phyloP scores from a whole-genome alignment of 1,140 invertebrate genomes.

The Pseudachorutes palmiensis region DNA sequence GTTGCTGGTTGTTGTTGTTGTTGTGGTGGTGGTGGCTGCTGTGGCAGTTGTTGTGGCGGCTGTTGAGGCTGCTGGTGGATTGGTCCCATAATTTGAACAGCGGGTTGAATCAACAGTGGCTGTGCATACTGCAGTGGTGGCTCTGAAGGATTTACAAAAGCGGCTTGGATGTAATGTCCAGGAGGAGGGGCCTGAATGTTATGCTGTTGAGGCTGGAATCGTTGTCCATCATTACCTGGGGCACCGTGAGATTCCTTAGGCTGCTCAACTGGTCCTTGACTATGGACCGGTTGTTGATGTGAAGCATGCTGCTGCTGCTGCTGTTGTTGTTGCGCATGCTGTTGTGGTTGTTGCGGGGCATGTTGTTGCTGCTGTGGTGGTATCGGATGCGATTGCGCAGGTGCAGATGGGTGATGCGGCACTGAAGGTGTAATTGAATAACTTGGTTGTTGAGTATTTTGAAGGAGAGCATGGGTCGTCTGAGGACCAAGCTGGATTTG shows the following conservation, averaged over 20 bases:
- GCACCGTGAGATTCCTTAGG: too few relatives aligned
- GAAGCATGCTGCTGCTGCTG: neutral
- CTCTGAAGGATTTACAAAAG: neutral
- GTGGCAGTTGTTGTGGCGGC: too few relatives aligned
- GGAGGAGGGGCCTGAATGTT: neutral
- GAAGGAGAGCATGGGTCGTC: neutral
- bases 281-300: neutral
- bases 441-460: neutral
- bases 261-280: neutral
- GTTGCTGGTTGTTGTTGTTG: too few relatives aligned
- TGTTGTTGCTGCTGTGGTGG: neutral
- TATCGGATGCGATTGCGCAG: neutral
- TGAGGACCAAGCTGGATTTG: slow-evolving; percentile 7
- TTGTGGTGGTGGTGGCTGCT: too few relatives aligned
- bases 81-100: slow-evolving; percentile 6
- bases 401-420: neutral
- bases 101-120: neutral
- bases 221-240: too few relatives aligned
- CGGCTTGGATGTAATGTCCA: slow-evolving; percentile 2
- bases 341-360: neutral
- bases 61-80: neutral
- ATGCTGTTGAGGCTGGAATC: too few relatives aligned
- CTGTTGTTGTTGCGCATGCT: neutral
- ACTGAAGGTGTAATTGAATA: slow-evolving; percentile 2
- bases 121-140: neutral